Percentiles rank a stretch among this genome's conserved stretches.
Evolutionary conservation across 2,797 vertebrate genomes (phyloP).

Genomic region (Tokudaia tokunoshimensis): DNA sequence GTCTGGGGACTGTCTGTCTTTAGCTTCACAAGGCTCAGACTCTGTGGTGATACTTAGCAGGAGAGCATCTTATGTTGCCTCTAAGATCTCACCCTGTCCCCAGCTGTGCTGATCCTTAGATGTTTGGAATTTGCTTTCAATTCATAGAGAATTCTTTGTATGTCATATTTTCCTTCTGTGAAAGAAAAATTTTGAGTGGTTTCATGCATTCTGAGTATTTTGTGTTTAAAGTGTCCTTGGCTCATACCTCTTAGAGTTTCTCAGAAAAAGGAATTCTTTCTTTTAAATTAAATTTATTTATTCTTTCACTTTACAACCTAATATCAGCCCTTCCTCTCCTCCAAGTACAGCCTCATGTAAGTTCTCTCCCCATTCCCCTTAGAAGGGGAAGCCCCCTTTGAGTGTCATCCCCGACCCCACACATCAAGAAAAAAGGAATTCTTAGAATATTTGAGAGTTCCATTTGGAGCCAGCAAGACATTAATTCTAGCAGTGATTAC

Average conservation of each 20-base stretch:
- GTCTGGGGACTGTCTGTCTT: background rate
- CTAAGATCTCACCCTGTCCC: background rate
- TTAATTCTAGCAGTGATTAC: background rate
- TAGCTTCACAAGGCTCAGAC: background rate
- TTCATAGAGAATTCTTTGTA: slow-evolving; percentile 26
- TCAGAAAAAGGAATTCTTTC: background rate
- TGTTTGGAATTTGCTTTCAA: slow-evolving; percentile 37
- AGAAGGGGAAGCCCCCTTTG: background rate
- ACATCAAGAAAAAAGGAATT: background rate
- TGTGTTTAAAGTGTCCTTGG: background rate
- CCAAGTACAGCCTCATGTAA: background rate
- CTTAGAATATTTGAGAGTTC: slow-evolving; percentile 30
- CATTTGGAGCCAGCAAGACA: background rate
- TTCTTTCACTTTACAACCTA: background rate
- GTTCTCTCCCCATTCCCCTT: background rate
- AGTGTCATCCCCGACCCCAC: background rate
- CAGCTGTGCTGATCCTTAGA: background rate
- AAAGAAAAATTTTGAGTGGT: background rate
- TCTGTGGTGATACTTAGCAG: background rate
- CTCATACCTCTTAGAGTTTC: background rate
- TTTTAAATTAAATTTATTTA: background rate
- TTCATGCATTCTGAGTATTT: slow-evolving; percentile 11
- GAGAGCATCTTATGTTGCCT: background rate
- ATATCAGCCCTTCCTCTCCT: background rate
- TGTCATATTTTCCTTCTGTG: background rate